phyloP scores from a whole-genome alignment of 2,888 invertebrate species.

The Liopterus haemorrhoidalis region DNA sequence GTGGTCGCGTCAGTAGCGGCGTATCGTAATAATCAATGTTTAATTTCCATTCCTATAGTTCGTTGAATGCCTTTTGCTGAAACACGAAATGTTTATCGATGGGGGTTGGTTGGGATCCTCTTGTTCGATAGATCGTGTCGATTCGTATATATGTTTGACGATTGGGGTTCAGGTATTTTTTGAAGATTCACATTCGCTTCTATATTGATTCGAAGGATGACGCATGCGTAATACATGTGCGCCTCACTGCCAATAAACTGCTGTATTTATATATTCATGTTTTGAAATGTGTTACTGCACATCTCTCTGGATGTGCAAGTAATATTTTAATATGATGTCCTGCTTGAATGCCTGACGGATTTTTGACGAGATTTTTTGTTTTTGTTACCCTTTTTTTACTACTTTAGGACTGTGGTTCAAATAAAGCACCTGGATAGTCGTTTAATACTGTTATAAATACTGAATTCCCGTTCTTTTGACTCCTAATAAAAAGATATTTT shows the following conservation, averaged over 20 bases:
- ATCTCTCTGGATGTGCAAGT: too few species aligned
- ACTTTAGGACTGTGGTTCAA: not conserved
- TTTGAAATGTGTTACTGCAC: too few species aligned
- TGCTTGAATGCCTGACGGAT: constrained; percentile 8
- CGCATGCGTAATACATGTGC: constrained; percentile 29
- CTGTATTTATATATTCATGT: constrained; percentile 30
- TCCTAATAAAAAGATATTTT: too few species aligned
- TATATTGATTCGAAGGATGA: constrained; percentile 27
- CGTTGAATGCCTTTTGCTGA: too few species aligned
- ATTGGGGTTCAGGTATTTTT: not conserved
- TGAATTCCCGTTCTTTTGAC: too few species aligned
- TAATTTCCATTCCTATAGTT: too few species aligned
- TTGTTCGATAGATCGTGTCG: constrained; percentile 8
- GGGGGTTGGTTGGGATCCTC: not conserved
- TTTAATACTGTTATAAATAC: too few species aligned
- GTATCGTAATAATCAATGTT: too few species aligned
- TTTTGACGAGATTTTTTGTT: constrained; percentile 27
- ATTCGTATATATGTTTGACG: constrained; percentile 10
- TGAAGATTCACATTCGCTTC: constrained; percentile 11
- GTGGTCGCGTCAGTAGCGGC: too few species aligned
- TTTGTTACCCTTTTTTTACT: constrained; percentile 7
- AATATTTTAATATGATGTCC: too few species aligned
- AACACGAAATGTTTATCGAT: too few species aligned
- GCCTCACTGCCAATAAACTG: constrained; percentile 27
- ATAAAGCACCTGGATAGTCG: too few species aligned